Percentiles rank a stretch among this genome's conserved stretches.
Conservation (phyloP, 2,797 vertebrate genomes). For the Huso huso region DNA sequence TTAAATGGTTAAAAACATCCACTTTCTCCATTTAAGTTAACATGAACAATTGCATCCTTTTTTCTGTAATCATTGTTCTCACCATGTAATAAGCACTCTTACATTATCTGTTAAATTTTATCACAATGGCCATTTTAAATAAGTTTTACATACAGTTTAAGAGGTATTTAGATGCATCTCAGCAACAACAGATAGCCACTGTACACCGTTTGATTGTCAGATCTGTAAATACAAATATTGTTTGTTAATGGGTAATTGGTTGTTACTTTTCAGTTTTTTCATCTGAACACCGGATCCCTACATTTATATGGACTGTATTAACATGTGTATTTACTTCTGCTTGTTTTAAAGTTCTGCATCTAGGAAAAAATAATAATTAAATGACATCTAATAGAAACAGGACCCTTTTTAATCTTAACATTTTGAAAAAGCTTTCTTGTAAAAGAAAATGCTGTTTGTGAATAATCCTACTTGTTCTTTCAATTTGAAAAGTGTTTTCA, state of each 20-base stretch:
- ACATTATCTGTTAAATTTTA: too few species aligned
- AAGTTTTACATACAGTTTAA: slow-evolving; percentile 69
- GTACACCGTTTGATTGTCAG: slow-evolving; percentile 46
- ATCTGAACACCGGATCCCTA: slow-evolving; percentile 13
- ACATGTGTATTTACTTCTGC: slow-evolving; percentile 6
- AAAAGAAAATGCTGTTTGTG: too few species aligned
- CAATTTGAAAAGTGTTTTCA: slow-evolving; percentile 3
- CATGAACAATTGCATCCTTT: too few species aligned
- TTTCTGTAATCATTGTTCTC: too few species aligned
- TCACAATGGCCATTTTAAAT: slow-evolving; percentile 75
- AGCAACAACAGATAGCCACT: slow-evolving; percentile 58
- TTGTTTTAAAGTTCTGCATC: slow-evolving; percentile 1
- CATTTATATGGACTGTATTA: not conserved
- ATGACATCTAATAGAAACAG: too few species aligned
- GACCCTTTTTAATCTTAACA: too few species aligned
- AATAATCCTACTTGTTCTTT: slow-evolving; percentile 13
- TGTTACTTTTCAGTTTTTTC: slow-evolving; percentile 44
- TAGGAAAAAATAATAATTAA: too few species aligned
- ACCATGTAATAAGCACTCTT: too few species aligned
- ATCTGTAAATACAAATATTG: slow-evolving; percentile 41
- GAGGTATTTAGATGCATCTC: slow-evolving; percentile 70
- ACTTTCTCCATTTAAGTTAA: too few species aligned
- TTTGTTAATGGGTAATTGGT: too few species aligned
- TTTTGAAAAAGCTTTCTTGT: too few species aligned
- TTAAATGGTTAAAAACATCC: too few species aligned